phyloP scores from a whole-genome alignment of 2,888 invertebrate genomes.

The Ophioninae sp. region DNA sequence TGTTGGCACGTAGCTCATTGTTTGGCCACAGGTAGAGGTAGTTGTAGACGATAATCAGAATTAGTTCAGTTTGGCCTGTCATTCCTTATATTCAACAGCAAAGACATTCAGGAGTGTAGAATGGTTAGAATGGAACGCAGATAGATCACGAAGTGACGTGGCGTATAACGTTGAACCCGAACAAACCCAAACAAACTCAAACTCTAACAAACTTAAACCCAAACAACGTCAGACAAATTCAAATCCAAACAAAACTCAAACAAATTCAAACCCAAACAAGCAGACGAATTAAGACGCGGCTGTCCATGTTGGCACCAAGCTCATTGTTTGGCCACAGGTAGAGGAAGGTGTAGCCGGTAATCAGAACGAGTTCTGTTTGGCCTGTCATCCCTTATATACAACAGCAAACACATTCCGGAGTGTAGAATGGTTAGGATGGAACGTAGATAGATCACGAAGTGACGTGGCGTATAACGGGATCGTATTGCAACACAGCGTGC shows the following conservation, averaged over 20 bases:
- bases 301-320: neutral
- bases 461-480: conserved; percentile 70
- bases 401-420: conserved; percentile 22
- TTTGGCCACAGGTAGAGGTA: conserved; percentile 1
- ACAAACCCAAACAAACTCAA: no score
- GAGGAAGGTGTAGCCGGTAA: conserved; percentile 16
- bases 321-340: conserved; percentile 13
- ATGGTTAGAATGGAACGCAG: conserved; percentile 63
- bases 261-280: no score
- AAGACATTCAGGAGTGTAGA: conserved; percentile 30
- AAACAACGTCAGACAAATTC: no score
- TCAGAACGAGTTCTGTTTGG: conserved; percentile 27
- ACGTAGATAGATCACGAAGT: conserved; percentile 70
- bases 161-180: conserved; percentile 71
- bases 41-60: conserved; percentile 25
- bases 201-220: no score
- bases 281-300: no score
- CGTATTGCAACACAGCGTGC: conserved; percentile 67
- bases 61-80: conserved; percentile 26
- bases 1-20: neutral
- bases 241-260: no score
- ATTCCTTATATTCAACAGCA: neutral
- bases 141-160: conserved; percentile 71
- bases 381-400: conserved; percentile 11
- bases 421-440: conserved; percentile 57